Conservation (phyloP, 2,888 invertebrate genomes). For the Dermolepida albohirtum region DNA sequence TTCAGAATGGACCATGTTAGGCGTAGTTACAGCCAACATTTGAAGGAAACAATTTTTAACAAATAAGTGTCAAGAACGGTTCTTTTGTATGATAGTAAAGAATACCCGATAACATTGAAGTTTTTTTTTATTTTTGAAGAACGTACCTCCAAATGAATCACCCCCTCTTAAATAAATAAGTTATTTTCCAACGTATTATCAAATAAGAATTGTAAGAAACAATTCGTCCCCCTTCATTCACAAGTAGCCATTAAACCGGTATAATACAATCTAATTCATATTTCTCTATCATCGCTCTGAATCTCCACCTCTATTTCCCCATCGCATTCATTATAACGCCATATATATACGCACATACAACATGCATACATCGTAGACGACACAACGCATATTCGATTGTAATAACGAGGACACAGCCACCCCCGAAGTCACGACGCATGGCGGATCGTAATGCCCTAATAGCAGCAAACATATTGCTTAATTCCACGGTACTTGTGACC, state of each 20-base stretch:
- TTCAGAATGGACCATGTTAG: no score
- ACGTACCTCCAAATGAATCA: no score
- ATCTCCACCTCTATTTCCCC: conserved; percentile 34
- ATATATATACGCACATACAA: conserved; percentile 3
- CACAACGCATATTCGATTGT: conserved; percentile 40
- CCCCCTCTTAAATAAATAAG: no score
- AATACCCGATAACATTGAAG: no score
- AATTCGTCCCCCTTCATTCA: background rate
- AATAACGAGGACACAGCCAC: conserved; percentile 41
- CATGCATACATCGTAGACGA: conserved; percentile 18
- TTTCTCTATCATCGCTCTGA: conserved; percentile 24
- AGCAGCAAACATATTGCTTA: conserved; percentile 67
- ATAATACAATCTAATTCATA: conserved; percentile 32
- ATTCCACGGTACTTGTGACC: conserved; percentile 63
- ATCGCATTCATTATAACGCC: conserved; percentile 33
- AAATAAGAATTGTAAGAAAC: conserved; percentile 1
- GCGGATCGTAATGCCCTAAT: conserved; percentile 58
- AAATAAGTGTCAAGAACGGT: no score
- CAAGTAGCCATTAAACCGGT: conserved; percentile 13
- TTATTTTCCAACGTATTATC: no score
- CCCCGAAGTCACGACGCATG: conserved; percentile 52
- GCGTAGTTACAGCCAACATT: no score
- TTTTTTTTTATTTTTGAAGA: no score
- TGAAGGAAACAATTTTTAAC: no score
- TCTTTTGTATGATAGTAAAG: no score